phyloP scores from a whole-genome alignment of 2,113 vertebrate genomes.

The Paralichthys olivaceus region DNA sequence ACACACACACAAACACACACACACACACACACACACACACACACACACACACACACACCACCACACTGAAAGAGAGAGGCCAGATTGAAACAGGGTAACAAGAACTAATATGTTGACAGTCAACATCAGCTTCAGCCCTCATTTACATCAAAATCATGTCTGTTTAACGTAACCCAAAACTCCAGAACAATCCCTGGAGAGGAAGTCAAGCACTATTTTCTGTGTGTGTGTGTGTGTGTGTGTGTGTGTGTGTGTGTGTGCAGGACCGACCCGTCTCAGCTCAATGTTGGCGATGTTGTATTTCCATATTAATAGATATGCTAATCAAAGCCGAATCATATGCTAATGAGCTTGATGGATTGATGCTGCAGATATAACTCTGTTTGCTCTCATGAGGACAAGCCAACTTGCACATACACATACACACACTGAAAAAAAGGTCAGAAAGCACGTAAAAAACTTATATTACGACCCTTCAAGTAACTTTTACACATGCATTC shows the following conservation, averaged over 20 bases:
- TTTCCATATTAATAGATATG: constrained; percentile 83
- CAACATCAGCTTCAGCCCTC: constrained; percentile 25
- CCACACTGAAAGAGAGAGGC: not conserved
- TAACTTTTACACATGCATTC: constrained; percentile 26
- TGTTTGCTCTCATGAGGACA: constrained; percentile 59
- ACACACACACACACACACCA: not conserved
- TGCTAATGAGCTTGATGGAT: constrained; percentile 81
- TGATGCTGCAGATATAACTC: constrained; percentile 69
- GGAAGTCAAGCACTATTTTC: constrained; percentile 22
- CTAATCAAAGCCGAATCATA: constrained; percentile 77
- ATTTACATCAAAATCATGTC: constrained; percentile 59
- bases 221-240: not conserved
- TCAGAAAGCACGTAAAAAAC: constrained; percentile 23
- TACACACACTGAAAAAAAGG: constrained; percentile 18
- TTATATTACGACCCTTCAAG: constrained; percentile 5
- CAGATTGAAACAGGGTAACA: constrained; percentile 8
- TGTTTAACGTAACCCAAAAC: constrained; percentile 47
- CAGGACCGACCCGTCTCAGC: constrained; percentile 35
- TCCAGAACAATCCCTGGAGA: constrained; percentile 47
- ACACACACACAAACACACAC: not conserved
- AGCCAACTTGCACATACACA: not conserved
- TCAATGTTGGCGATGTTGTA: constrained; percentile 60
- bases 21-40: not conserved
- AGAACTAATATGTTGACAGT: constrained; percentile 19
- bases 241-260: constrained; percentile 1